Percentiles rank a stretch among this genome's conserved stretches.
Evolutionary conservation across 2,797 vertebrate genomes (phyloP).

Genomic region (Neosilurus hyrtlii): DNA sequence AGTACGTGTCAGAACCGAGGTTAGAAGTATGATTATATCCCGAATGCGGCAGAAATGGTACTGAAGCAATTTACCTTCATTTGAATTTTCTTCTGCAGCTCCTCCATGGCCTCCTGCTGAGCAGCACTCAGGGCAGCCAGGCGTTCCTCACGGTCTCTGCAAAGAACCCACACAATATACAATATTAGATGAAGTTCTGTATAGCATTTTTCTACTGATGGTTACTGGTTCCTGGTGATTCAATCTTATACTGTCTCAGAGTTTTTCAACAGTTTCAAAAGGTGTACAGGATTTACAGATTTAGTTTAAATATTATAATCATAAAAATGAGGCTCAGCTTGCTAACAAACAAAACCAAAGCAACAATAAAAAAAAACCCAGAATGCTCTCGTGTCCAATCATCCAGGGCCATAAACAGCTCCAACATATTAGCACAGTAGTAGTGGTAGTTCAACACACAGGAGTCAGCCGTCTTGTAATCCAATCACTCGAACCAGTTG

Average conservation of each 20-base stretch:
- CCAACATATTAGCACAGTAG: neutral
- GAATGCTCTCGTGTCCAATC: neutral
- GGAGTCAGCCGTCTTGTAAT: neutral
- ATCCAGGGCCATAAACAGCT: neutral
- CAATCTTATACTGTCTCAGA: neutral
- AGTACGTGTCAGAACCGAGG: neutral
- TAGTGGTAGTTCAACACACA: neutral
- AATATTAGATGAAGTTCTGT: neutral
- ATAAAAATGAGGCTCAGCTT: neutral
- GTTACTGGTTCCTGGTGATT: neutral
- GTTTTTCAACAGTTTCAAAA: neutral
- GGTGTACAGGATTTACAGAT: neutral
- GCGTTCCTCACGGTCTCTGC: constrained; percentile 92
- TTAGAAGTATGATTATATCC: neutral
- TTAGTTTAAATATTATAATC: neutral
- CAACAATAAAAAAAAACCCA: neutral
- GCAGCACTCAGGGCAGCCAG: constrained; percentile 94
- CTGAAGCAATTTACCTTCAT: constrained; percentile 79
- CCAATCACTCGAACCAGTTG: neutral
- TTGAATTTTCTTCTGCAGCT: constrained; percentile 98
- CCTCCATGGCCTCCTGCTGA: constrained; percentile 98
- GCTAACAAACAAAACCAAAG: neutral
- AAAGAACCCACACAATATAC: neutral
- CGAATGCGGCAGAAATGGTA: neutral
- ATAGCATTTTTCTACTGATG: neutral